A percentile compares a stretch with the other conserved stretches of the same genome.
Conservation (phyloP, 2,888 invertebrate genomes). For the Eristalis intricaria region DNA sequence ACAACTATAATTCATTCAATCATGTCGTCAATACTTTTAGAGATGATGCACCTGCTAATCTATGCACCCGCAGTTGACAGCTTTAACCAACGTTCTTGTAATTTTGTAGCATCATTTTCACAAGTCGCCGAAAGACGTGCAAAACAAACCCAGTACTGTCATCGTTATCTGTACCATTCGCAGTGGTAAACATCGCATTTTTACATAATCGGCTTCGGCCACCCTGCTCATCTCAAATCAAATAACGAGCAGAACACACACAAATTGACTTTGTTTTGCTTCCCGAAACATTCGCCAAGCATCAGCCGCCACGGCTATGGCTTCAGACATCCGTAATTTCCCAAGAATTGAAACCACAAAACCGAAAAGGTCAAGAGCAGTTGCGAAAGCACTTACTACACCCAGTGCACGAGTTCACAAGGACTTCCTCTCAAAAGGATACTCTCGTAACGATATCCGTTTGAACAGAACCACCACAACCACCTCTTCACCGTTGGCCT, state of each 20-base stretch:
- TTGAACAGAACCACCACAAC: neutral
- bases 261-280: neutral
- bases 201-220: too few species aligned
- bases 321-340: neutral
- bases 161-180: too few species aligned
- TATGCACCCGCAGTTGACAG: too few species aligned
- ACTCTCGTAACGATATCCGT: neutral
- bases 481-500: neutral
- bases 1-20: too few species aligned
- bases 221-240: too few species aligned
- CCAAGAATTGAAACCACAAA: neutral
- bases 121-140: too few species aligned
- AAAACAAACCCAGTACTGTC: too few species aligned
- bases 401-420: neutral
- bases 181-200: too few species aligned
- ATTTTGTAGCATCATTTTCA: too few species aligned
- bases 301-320: neutral
- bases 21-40: too few species aligned
- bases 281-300: neutral
- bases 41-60: too few species aligned
- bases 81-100: too few species aligned
- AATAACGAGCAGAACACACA: neutral
- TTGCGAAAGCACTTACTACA: neutral
- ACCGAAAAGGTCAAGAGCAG: conserved; percentile 4
- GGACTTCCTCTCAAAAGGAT: neutral